These are phyloP conservation scores for Rhingia campestris DNA, from an alignment of 2,888 invertebrate genomes.

Conservation along the genomic window DNA sequence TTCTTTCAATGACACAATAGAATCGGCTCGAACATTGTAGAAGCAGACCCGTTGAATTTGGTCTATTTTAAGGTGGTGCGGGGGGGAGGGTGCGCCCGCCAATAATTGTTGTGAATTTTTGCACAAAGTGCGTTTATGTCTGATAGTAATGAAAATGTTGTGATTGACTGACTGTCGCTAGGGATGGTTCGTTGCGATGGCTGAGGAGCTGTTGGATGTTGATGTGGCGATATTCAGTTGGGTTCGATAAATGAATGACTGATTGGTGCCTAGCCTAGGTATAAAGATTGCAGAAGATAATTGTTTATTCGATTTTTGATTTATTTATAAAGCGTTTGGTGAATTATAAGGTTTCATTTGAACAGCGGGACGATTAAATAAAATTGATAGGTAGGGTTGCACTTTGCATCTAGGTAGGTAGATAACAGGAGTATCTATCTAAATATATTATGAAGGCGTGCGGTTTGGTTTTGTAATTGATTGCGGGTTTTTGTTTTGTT, in stretches of 20 bases:
- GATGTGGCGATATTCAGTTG: slow-evolving; percentile 9
- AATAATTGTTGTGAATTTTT: slow-evolving; percentile 1
- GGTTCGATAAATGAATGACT: slow-evolving; percentile 13
- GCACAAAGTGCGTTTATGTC: slow-evolving; percentile 26
- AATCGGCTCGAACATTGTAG: slow-evolving; percentile 13
- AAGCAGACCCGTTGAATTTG: slow-evolving; percentile 1
- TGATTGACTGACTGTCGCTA: neutral
- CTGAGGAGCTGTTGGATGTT: neutral
- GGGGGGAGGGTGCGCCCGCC: slow-evolving; percentile 8
- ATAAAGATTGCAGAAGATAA: slow-evolving; percentile 21
- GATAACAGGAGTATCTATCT: no score
- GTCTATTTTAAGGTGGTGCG: slow-evolving; percentile 7
- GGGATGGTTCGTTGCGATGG: slow-evolving; percentile 4
- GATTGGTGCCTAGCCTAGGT: slow-evolving; percentile 7
- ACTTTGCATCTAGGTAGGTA: no score
- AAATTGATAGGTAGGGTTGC: slow-evolving; percentile 15
- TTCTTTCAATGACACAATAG: slow-evolving; percentile 15
- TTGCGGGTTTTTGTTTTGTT: no score
- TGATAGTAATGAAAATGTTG: slow-evolving; percentile 21
- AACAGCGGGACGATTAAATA: slow-evolving; percentile 10
- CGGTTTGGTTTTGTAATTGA: no score
- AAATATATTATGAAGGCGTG: no score
- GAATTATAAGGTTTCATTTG: slow-evolving; percentile 2
- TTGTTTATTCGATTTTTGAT: neutral
- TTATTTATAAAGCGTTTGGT: slow-evolving; percentile 7